phyloP scores from a whole-genome alignment of 2,888 invertebrate species.

The Diplolepis rosae region DNA sequence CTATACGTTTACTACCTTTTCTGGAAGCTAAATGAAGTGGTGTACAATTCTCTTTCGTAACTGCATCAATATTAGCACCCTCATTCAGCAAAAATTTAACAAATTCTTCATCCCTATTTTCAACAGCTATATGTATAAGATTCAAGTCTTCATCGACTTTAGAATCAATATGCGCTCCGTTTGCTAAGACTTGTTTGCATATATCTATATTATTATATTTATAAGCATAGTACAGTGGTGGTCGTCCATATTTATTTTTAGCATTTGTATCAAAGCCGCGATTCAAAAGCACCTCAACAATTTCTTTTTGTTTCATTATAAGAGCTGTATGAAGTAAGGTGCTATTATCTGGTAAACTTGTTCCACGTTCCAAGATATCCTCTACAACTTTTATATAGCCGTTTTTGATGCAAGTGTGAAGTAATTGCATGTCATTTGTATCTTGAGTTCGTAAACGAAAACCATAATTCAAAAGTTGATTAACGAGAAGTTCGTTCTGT shows the following conservation, averaged over 20 bases:
- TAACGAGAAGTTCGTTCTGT: too few relatives aligned
- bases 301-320: neutral
- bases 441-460: too few relatives aligned
- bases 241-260: conserved; percentile 4
- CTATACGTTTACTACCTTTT: neutral
- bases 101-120: conserved; percentile 9
- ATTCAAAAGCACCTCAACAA: conserved; percentile 20
- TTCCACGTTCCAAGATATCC: neutral
- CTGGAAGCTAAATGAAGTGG: conserved; percentile 4
- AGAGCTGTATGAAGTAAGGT: neutral
- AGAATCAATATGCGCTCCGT: neutral
- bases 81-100: neutral
- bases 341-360: neutral
- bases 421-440: neutral
- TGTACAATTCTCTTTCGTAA: neutral
- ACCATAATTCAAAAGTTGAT: too few relatives aligned
- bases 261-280: conserved; percentile 11
- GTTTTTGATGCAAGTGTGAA: neutral
- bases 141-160: neutral
- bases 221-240: conserved; percentile 27
- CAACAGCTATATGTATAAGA: conserved; percentile 29
- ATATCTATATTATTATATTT: conserved; percentile 3
- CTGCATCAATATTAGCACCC: conserved; percentile 16
- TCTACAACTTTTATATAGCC: neutral
- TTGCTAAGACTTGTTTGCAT: conserved; percentile 12